Base-by-base conservation (phyloP, 2,797 vertebrate species). In the Parauchenoglanis punctatus region DNA sequence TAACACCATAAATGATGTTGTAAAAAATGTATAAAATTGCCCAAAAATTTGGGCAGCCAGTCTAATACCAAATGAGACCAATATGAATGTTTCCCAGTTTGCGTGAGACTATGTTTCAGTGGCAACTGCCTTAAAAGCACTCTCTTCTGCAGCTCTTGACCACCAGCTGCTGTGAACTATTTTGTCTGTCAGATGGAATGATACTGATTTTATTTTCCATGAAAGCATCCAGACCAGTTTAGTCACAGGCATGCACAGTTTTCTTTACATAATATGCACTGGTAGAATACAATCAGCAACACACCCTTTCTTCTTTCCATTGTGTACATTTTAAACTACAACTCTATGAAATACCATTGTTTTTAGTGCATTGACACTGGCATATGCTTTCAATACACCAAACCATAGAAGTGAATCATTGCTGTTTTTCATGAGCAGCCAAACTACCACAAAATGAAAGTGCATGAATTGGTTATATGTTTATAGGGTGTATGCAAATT, bases 401-500 rank as follows among this genome's bases (percentile, higher is more conserved):
- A 87, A 81, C 83, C 88, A 76, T 75, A 86, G 85, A 76, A 85
- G 44, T 86, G 76, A 83, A 54, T 52, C 31, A 46, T 78, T 73
- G 81, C 85, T 87, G 72, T 54, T 23, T 86, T 91, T 87, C 63
- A 84, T 52, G 75, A 89, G 77, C 73, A 73, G 83, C 40, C 85
- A 82, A 87, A 86, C 73, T 86, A 67, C 35, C 31, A 85, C 31
- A 31, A 28, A 91, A 80, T 89, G 58, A 73, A 78, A 86, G 78
- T 86, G 56, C 80, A 83, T 46, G 31, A 85, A 61, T 86, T 81
- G 67, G 81, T 70, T 73, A 28, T 23, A 65, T 81, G 68, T 10
- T 73, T 89, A 91, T 87, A 65, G 54, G 25, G 78, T 88, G n/a
- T 78, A 72, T 76, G 84, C 73, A 72, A 59, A 63, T 17, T 88